These are phyloP conservation scores for Neoniphon sammara DNA, from an alignment of 2,797 vertebrate genomes.

Conservation along the genomic window DNA sequence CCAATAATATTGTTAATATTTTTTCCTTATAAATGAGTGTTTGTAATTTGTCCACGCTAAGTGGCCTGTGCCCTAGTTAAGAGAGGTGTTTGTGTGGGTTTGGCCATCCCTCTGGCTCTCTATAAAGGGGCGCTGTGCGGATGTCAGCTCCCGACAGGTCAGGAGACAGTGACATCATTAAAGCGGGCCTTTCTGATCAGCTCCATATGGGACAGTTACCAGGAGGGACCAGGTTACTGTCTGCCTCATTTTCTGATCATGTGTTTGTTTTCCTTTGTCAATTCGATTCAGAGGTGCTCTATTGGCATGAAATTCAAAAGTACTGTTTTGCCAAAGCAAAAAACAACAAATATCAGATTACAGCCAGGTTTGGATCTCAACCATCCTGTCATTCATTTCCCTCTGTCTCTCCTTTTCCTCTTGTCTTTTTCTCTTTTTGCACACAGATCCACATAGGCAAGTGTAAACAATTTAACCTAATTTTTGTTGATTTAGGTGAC, in stretches of 20 bases:
- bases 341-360: too few relatives aligned
- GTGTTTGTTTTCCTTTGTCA: not conserved
- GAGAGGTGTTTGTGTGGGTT: constrained; percentile 34
- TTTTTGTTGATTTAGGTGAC: not conserved
- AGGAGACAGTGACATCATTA: constrained; percentile 80
- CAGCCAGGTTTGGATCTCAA: too few relatives aligned
- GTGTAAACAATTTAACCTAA: not conserved
- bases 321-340: not conserved
- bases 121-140: constrained; percentile 67
- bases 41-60: constrained; percentile 7
- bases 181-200: constrained; percentile 73
- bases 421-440: not conserved
- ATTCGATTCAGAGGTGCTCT: constrained; percentile 13
- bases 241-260: constrained; percentile 7
- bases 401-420: not conserved
- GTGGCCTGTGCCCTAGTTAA: constrained; percentile 21
- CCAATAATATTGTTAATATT: not conserved
- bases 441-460: not conserved
- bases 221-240: constrained; percentile 23
- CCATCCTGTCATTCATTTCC: too few relatives aligned
- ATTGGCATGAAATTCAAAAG: not conserved
- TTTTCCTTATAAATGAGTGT: not conserved
- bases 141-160: constrained; percentile 71
- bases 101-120: constrained; percentile 61
- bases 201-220: constrained; percentile 70